Base-by-base conservation (phyloP, 2,113 vertebrate genomes). In the Oryzias woworae region DNA sequence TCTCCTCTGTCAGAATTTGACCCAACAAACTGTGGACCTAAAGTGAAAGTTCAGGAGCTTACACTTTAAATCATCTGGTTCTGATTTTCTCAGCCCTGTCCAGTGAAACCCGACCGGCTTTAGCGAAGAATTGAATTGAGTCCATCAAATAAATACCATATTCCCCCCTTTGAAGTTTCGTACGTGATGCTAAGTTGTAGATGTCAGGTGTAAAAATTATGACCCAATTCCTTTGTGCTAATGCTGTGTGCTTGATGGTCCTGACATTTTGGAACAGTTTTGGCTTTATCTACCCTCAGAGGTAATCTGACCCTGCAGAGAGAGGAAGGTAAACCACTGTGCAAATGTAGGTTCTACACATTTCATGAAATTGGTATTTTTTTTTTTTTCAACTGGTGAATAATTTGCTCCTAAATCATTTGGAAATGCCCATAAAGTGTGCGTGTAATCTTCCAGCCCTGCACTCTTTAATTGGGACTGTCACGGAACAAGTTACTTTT, bases 151-250 rank as follows among this genome's bases (percentile, higher is more conserved):
- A 92, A 89, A 88, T 89, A 88, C 90, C 89, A 88, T 90, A 89
- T 91, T 87, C 66, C 53, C 73, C 53, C 59, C 90, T 93, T 92
- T 92, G 91, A 92, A 90, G 89, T 88, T 77, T 71, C 83, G 63
- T 85, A 83, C 57, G 79, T 86, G 77, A 84, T 90, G 85, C 87
- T 89, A 90, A 90, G 88, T 84, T 84, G 73, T 84, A 89, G 87
- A 90, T 82, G 91, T 91, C 90, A 91, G 85, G 85, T 89, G 88
- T 89, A 89, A 77, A 90, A 90, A 86, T 91, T 89, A 92, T 91
- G 89, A 87, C 76, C 90, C 85, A 84, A 83, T 89, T 85, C 84
- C 81, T 84, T 80, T 51, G 82, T 63, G 46, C 72, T 85, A 87
- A 91, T 90, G 85, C 78, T 77, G 82, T 81, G 78, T 64, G 84